Percentiles rank a stretch among this genome's conserved stretches.
phyloP scores from a whole-genome alignment of 2,113 vertebrate genomes.

The Symphodus melops region DNA sequence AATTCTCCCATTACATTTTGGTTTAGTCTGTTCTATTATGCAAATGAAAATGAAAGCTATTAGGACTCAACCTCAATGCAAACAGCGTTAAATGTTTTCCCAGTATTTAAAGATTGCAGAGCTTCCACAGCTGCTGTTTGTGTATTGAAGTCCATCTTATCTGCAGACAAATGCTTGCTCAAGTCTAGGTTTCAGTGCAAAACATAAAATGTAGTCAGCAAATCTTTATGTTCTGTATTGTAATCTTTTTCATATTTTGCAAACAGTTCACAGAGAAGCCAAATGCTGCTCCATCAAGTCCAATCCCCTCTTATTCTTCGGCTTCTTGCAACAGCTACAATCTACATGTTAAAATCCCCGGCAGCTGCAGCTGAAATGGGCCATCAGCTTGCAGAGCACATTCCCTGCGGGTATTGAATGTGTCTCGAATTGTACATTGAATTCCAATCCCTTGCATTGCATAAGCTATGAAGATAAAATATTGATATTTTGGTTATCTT shows the following conservation, averaged over 20 bases:
- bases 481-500: slow-evolving; percentile 42
- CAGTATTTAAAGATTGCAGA: slow-evolving; percentile 8
- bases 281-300: not conserved
- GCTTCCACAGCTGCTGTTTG: not conserved
- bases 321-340: slow-evolving; percentile 25
- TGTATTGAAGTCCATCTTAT: not conserved
- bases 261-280: slow-evolving; percentile 1
- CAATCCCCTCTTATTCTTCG: not conserved
- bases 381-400: slow-evolving; percentile 26
- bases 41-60: slow-evolving; percentile 17
- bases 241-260: not conserved
- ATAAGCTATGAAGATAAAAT: slow-evolving; percentile 1
- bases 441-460: slow-evolving; percentile 28
- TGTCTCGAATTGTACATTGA: slow-evolving; percentile 21
- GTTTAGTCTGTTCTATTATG: slow-evolving; percentile 38
- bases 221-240: not conserved
- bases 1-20: slow-evolving; percentile 26
- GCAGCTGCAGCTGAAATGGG: slow-evolving; percentile 24
- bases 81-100: slow-evolving; percentile 47
- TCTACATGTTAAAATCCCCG: slow-evolving; percentile 28
- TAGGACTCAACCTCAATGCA: slow-evolving; percentile 19
- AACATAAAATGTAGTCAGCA: not conserved
- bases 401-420: not conserved
- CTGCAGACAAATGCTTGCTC: not conserved
- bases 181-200: not conserved